A percentile compares a stretch with the other conserved stretches of the same genome.
Evolutionary conservation across 2,888 invertebrate species (phyloP).

Genomic region (Panzeria rudis): DNA sequence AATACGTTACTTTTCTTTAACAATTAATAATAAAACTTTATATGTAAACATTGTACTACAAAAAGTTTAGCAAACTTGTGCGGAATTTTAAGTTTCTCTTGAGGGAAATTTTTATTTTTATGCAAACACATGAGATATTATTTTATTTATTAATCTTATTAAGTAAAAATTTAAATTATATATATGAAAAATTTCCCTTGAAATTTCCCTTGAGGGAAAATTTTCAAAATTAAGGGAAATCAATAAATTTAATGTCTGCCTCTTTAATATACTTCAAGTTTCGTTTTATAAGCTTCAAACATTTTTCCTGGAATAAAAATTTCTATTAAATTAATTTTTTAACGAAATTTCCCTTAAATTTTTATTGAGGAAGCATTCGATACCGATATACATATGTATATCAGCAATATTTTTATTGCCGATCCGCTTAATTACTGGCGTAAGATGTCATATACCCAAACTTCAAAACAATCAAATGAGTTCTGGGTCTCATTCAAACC

Average conservation of each 20-base stretch:
- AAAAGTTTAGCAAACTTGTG: slow-evolving; percentile 1
- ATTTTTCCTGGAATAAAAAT: too few species aligned
- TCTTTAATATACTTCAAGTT: too few species aligned
- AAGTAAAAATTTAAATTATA: background rate
- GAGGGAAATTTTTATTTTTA: slow-evolving; percentile 26
- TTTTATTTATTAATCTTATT: background rate
- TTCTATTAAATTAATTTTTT: too few species aligned
- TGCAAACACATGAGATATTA: background rate
- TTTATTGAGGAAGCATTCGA: too few species aligned
- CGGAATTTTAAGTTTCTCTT: background rate
- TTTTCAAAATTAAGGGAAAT: slow-evolving; percentile 6
- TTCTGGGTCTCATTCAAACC: too few species aligned
- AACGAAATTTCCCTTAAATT: too few species aligned
- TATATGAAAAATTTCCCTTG: slow-evolving; percentile 25
- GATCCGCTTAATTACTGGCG: too few species aligned
- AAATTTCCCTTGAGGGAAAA: slow-evolving; percentile 37
- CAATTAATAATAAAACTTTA: slow-evolving; percentile 28
- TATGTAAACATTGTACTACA: slow-evolving; percentile 4
- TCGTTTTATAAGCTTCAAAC: too few species aligned
- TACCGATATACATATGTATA: too few species aligned
- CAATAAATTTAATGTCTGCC: background rate
- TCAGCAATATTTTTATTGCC: too few species aligned
- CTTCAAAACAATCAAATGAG: too few species aligned
- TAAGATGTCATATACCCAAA: too few species aligned
- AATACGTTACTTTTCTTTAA: slow-evolving; percentile 68